Evolutionary conservation across 2,113 vertebrate species (phyloP), one percentile per base, ranked within the genome.

Genomic region (Lynx canadensis): DNA sequence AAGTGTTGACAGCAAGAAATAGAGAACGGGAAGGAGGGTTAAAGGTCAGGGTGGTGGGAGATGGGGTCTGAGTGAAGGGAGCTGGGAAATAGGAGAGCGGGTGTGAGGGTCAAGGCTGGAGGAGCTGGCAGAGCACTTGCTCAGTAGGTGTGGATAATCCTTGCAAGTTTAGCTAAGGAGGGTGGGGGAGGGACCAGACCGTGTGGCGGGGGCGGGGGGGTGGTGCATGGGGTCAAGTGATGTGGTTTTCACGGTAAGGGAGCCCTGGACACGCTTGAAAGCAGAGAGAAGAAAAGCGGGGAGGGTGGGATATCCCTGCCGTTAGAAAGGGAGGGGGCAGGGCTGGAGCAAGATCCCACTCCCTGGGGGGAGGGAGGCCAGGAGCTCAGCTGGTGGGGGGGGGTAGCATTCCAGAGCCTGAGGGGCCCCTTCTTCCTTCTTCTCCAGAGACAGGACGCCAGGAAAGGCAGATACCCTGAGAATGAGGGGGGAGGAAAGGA

Each of bases 1-100:
- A 63, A 90, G 66, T 71, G 50, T 66, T 68, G 83, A 93, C 73
- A 69, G 86, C 86, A 78, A 89, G 86, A 89, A 90, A 82, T 4
- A 33, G 89, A 48, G 79, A n/a, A 14, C 38, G 0, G 86, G 90
- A 41, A 82, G 23, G 23, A 55, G 31, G 48, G n/a, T 38, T 21
- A 83, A 80, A 57, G 94, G 82, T 85, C 89, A 63, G 71, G 50
- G 45, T 88, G 86, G 73, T 74, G 73, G 86, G 82, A 89, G 45
- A 50, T 36, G 31, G 14, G 0, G 38, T 36, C 19, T 19, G 29
- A 38, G 63, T 0, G 4, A 65, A 55, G 84, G 29, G 52, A 86
- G 4, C 38, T 74, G 92, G 63, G 73, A 55, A 65, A 50, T 5
- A 16, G 4, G 48, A 95, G 52, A 89, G 91, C 29, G 60, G 16